These are phyloP conservation scores for Kryphioiulus occultus DNA, from an alignment of 2,888 invertebrate genomes.

Conservation along the genomic window DNA sequence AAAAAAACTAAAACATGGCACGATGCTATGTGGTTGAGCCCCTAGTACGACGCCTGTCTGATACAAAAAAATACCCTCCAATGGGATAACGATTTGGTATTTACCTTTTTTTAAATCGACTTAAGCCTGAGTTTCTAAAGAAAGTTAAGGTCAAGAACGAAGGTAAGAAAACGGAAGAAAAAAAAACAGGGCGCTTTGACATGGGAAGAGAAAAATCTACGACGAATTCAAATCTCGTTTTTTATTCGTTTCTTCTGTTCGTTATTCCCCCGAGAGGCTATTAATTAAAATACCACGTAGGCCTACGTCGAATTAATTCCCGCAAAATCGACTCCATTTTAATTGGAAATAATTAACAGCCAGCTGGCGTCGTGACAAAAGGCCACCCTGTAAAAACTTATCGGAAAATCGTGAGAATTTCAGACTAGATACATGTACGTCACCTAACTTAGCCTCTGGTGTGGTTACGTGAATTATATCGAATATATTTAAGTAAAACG, in stretches of 20 bases:
- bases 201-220: background rate
- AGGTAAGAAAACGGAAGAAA: background rate
- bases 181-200: background rate
- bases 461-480: no score
- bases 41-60: background rate
- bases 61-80: background rate
- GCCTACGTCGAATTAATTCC: background rate
- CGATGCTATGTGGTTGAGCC: constrained; percentile 10
- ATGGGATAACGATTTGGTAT: background rate
- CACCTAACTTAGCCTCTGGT: no score
- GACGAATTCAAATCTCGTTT: background rate
- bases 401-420: background rate
- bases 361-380: background rate
- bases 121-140: background rate
- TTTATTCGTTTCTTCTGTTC: background rate
- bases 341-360: constrained; percentile 6
- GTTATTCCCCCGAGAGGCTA: background rate
- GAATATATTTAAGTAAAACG: no score
- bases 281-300: background rate
- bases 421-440: no score
- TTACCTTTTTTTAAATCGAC: background rate
- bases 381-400: background rate
- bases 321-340: background rate
- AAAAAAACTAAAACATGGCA: background rate
- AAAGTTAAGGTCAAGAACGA: constrained; percentile 27